Base-by-base conservation (phyloP, 2,797 vertebrate species). In the Odontamblyopus lacepedii region DNA sequence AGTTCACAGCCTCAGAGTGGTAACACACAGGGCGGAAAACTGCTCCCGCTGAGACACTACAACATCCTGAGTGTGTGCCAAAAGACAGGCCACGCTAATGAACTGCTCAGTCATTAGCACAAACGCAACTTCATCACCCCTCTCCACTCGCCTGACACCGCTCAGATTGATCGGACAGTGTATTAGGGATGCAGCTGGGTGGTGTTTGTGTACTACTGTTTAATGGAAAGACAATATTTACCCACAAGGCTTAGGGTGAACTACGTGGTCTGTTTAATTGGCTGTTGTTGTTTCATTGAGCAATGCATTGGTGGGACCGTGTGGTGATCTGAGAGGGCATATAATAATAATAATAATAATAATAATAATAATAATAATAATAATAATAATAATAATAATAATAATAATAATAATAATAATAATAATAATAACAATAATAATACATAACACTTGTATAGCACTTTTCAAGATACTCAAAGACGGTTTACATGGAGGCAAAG, bases 11-110 rank as follows among this genome's bases (percentile, higher is more conserved):
- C 51, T 56, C 19, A 35, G 69, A 74, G 57, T 67, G 18, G 30
- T 62, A n/a, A 50, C 59, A 72, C 51, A 8, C 55, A 3, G 26
- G 66, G 51, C 18, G 50, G 13, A 64, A 29, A 53, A 26, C 30
- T 59, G 41, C 48, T 61, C 73, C 55, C 32, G 73, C 65, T 64
- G 69, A 29, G 66, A 30, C 59, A 44, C 38, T 63, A 62, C 19
- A 53, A 70, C 70, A 66, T 63, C 23, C 44, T 71, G 68, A 78
- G 59, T 71, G 41, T 30, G 35, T 12, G 59, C 57, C 67, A 50
- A 66, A 57, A 18, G 61, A 76, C 67, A 32, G 62, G 64, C 63
- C 38, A 35, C 56, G 35, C 51, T 53, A 59, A 75, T 78, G 51
- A 65, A 65, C 44, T 70, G 29, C n/a, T 35, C 61, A 2, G 60